Evolutionary conservation across 2,797 vertebrate genomes (phyloP).

Genomic region (Anabacerthia variegaticeps): DNA sequence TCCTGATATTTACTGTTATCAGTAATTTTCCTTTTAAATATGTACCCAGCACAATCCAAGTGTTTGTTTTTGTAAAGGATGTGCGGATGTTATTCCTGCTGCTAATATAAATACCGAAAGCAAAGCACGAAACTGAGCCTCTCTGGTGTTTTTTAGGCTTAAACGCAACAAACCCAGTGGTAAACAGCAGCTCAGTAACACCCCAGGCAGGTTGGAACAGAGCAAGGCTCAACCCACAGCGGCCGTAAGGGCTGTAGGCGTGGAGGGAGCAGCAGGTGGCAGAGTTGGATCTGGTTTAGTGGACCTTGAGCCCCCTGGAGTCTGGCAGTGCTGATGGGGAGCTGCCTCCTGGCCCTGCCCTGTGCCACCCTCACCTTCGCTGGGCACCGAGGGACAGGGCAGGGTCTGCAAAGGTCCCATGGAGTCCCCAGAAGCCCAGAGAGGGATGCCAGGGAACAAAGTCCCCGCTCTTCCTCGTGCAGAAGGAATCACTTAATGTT

Average conservation of each 20-base stretch:
- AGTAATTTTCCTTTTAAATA: neutral
- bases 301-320: neutral
- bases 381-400: neutral
- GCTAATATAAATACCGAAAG: neutral
- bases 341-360: neutral
- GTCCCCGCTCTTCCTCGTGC: neutral
- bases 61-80: neutral
- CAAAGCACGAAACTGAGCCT: neutral
- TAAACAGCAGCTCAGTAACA: fast-evolving
- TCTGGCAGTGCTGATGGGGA: fast-evolving
- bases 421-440: neutral
- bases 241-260: fast-evolving
- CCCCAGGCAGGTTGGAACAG: neutral
- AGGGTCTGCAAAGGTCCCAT: neutral
- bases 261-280: constrained; percentile 29
- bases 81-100: neutral
- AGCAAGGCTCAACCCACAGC: fast-evolving
- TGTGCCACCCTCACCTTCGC: fast-evolving
- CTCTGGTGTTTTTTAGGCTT: neutral
- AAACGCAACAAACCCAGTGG: neutral
- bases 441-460: neutral
- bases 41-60: neutral
- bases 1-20: neutral
- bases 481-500: neutral
- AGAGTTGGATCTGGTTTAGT: fast-evolving